Evolutionary conservation across 2,113 vertebrate species (phyloP).

Genomic region (Synodontis membranacea): DNA sequence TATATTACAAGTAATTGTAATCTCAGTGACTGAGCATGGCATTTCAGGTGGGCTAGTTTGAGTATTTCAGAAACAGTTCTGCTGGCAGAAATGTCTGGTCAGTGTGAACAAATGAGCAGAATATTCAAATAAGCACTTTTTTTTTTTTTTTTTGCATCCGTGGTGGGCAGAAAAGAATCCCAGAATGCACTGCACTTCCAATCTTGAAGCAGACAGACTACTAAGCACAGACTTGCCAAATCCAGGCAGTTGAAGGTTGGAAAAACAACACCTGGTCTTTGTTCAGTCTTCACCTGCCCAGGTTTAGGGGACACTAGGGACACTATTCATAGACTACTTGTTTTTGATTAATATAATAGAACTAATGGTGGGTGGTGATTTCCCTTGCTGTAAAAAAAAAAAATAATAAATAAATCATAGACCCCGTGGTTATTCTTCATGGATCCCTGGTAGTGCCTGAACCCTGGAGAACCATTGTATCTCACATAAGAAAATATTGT

Average conservation of each 20-base stretch:
- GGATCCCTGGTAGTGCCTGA: background rate
- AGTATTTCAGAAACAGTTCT: background rate
- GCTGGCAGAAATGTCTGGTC: background rate
- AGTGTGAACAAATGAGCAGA: background rate
- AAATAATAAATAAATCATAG: background rate
- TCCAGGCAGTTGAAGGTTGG: background rate
- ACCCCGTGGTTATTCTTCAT: background rate
- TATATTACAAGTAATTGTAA: too few species aligned
- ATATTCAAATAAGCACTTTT: background rate
- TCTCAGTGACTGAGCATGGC: too few species aligned
- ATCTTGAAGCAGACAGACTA: background rate
- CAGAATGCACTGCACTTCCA: background rate
- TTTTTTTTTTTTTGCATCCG: background rate
- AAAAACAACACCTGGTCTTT: background rate
- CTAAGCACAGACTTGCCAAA: background rate
- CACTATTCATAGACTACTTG: background rate
- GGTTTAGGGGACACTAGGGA: too few species aligned
- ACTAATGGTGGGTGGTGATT: background rate
- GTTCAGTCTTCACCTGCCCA: background rate
- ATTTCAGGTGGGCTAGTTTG: too few species aligned
- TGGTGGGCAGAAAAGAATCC: background rate
- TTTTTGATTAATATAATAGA: background rate
- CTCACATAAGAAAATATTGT: background rate
- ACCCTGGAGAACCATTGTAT: background rate
- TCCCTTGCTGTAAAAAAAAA: background rate